Conservation (phyloP, 2,113 vertebrate genomes). For the Xiphophorus couchianus region DNA sequence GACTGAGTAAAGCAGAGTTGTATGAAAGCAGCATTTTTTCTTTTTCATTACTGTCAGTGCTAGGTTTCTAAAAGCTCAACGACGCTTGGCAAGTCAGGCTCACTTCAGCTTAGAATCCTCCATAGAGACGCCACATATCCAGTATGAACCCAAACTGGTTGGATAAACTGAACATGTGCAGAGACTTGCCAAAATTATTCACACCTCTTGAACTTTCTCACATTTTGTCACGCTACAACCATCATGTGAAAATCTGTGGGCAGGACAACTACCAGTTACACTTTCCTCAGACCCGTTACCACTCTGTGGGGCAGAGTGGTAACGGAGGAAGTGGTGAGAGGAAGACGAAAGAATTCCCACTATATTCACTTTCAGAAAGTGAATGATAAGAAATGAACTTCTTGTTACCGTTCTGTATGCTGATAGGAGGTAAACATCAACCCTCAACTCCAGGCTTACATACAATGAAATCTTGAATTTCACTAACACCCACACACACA, state of each 20-base stretch:
- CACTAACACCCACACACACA: conserved; percentile 1
- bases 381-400: not conserved
- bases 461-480: not conserved
- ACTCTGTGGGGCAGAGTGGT: not conserved
- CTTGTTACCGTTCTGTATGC: too few relatives aligned
- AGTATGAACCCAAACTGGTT: too few relatives aligned
- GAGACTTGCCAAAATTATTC: too few relatives aligned
- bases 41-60: too few relatives aligned
- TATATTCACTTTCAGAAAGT: not conserved
- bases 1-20: not conserved
- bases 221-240: too few relatives aligned
- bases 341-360: not conserved
- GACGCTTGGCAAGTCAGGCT: too few relatives aligned
- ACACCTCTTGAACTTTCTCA: too few relatives aligned
- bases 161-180: too few relatives aligned
- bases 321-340: not conserved
- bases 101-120: too few relatives aligned
- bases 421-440: not conserved
- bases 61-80: too few relatives aligned
- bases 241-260: too few relatives aligned
- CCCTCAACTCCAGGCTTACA: not conserved
- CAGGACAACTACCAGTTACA: not conserved
- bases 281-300: not conserved
- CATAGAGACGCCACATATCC: too few relatives aligned
- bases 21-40: not conserved